A percentile compares a stretch with the other conserved stretches of the same genome.
These are phyloP conservation scores for Takifugu rubripes DNA, from an alignment of 2,797 vertebrate genomes.

Conservation along the genomic window DNA sequence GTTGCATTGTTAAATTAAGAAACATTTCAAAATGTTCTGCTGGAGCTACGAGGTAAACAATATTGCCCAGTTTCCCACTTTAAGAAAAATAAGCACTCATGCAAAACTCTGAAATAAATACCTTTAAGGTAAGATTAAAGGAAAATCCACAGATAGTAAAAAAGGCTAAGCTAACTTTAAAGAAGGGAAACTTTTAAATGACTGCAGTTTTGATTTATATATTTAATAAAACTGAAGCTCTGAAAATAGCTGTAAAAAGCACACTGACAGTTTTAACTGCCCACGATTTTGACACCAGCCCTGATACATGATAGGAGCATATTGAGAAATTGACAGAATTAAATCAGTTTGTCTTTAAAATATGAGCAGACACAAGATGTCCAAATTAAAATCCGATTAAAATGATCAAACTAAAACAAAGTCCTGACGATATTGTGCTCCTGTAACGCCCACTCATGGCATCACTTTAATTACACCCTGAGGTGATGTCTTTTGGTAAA, in stretches of 20 bases:
- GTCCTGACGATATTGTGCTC: not conserved
- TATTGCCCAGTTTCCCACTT: not conserved
- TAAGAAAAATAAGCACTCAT: constrained; percentile 21
- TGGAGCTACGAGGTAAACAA: constrained; percentile 3
- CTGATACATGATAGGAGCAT: constrained; percentile 18
- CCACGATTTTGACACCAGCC: constrained; percentile 6
- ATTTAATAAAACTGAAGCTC: constrained; percentile 4
- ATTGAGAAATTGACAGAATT: not conserved
- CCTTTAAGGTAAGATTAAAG: constrained; percentile 1
- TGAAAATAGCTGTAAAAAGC: constrained; percentile 16
- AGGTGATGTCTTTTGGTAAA: constrained; percentile 7
- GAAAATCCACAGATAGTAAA: constrained; percentile 1
- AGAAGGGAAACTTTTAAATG: not conserved
- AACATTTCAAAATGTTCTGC: constrained; percentile 5
- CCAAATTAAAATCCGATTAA: constrained; percentile 23
- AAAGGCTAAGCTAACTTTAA: constrained; percentile 8
- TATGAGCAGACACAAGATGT: not conserved
- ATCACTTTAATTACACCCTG: not conserved
- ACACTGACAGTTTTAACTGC: constrained; percentile 11
- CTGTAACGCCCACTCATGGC: constrained; percentile 1
- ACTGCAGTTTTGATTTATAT: not conserved
- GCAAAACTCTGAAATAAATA: constrained; percentile 16
- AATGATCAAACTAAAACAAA: constrained; percentile 21
- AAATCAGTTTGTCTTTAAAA: constrained; percentile 9
- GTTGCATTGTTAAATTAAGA: not conserved